Evolutionary conservation across 2,888 invertebrate species (phyloP).

Genomic region (Melanophora roralis): DNA sequence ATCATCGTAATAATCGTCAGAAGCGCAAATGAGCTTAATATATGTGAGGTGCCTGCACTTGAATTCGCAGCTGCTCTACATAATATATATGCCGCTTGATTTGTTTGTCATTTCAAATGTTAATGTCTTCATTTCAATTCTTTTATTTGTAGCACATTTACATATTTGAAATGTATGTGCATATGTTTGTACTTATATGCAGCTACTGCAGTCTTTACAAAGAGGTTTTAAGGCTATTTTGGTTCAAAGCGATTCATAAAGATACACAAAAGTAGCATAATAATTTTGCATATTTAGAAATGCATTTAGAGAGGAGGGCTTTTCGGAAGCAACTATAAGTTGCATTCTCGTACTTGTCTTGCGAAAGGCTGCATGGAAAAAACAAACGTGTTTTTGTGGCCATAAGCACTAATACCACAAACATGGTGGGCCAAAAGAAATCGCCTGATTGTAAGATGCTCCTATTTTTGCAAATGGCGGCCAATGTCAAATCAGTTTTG

Average conservation of each 20-base stretch:
- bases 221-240: slow-evolving; percentile 40
- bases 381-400: too few species aligned
- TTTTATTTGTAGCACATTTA: slow-evolving; percentile 42
- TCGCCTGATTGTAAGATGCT: too few species aligned
- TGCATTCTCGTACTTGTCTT: too few species aligned
- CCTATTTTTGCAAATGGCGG: too few species aligned
- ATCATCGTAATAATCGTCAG: slow-evolving; percentile 10
- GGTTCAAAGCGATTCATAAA: slow-evolving; percentile 14
- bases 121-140: slow-evolving; percentile 65
- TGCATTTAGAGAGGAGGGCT: too few species aligned
- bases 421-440: too few species aligned
- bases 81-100: background rate
- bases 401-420: too few species aligned
- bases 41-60: background rate
- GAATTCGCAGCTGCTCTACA: background rate
- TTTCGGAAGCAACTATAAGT: too few species aligned
- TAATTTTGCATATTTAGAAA: background rate
- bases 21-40: background rate
- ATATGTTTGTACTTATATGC: background rate
- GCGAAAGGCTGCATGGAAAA: too few species aligned
- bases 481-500: too few species aligned
- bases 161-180: too few species aligned
- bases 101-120: slow-evolving; percentile 28
- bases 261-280: slow-evolving; percentile 2
- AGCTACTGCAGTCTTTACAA: background rate